Evolutionary conservation across 2,113 vertebrate genomes (phyloP).

Genomic region (Vidua macroura): DNA sequence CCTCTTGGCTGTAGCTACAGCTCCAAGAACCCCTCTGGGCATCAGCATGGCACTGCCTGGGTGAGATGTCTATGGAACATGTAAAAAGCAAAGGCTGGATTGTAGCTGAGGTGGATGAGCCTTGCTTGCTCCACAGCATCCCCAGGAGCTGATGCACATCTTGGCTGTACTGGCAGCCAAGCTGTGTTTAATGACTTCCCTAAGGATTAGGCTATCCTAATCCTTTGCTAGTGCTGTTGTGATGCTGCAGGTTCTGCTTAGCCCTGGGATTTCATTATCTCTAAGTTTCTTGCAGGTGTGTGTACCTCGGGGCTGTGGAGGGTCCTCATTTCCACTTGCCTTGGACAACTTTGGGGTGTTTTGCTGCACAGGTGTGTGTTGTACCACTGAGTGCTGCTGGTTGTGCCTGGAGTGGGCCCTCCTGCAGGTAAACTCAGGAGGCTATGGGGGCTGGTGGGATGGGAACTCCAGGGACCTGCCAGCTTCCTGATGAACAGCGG

Average conservation of each 20-base stretch:
- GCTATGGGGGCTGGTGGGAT: not conserved
- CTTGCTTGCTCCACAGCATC: not conserved
- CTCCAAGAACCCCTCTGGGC: not conserved
- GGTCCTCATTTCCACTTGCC: not conserved
- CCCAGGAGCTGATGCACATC: not conserved
- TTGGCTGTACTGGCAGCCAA: not conserved
- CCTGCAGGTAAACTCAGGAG: not conserved
- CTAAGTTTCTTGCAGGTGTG: not conserved
- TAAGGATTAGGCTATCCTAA: not conserved
- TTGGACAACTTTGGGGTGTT: not conserved
- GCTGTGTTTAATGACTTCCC: conserved; percentile 33
- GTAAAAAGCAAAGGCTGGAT: not conserved
- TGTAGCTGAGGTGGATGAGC: not conserved
- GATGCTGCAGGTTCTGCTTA: not conserved
- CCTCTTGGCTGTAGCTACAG: not conserved
- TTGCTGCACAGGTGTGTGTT: not conserved
- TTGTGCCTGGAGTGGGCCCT: not conserved
- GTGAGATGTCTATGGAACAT: not conserved
- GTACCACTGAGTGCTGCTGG: not conserved
- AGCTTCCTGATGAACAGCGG: rapidly evolving
- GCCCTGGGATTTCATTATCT: conserved; percentile 14
- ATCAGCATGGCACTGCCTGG: rapidly evolving
- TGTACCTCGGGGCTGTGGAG: not conserved
- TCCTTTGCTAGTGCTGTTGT: not conserved
- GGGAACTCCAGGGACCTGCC: not conserved